Percentiles rank a stretch among this genome's conserved stretches.
These are phyloP conservation scores for Pelodytes ibericus DNA, from an alignment of 2,797 vertebrate species.

Conservation along the genomic window DNA sequence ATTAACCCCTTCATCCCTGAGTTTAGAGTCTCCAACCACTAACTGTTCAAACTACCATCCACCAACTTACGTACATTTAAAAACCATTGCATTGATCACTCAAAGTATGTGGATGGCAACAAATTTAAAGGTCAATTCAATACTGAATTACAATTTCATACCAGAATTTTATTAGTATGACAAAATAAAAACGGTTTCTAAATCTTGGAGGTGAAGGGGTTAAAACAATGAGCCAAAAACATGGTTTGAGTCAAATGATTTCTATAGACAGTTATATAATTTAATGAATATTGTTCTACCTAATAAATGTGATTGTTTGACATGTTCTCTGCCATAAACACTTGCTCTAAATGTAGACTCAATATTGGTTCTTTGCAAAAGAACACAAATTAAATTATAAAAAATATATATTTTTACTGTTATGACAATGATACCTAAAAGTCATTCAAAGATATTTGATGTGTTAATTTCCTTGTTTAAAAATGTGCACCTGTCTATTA, in stretches of 20 bases:
- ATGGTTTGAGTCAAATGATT: slow-evolving; percentile 62
- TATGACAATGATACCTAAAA: slow-evolving; percentile 56
- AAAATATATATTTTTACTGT: slow-evolving; percentile 58
- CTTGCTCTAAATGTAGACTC: slow-evolving; percentile 1
- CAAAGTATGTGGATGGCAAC: slow-evolving; percentile 4
- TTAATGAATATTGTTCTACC: slow-evolving; percentile 68
- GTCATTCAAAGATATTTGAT: slow-evolving; percentile 49
- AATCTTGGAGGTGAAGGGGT: slow-evolving; percentile 52
- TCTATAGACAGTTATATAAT: slow-evolving; percentile 62
- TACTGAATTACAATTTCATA: not conserved
- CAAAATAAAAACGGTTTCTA: not conserved
- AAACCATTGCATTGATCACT: slow-evolving; percentile 15
- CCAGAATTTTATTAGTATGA: not conserved
- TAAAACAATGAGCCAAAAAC: slow-evolving; percentile 61
- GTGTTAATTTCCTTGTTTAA: not conserved
- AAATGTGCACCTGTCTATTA: slow-evolving; percentile 4
- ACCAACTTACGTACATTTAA: slow-evolving; percentile 12
- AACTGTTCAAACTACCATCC: slow-evolving; percentile 3
- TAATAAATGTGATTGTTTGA: slow-evolving; percentile 59
- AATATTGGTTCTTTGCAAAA: slow-evolving; percentile 58
- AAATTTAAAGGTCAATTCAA: not conserved
- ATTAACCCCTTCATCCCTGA: slow-evolving; percentile 57
- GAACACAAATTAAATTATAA: slow-evolving; percentile 38
- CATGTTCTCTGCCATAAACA: slow-evolving; percentile 64
- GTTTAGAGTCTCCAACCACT: slow-evolving; percentile 28